Evolutionary conservation across 2,797 vertebrate genomes (phyloP).

Genomic region (Centropyge bicolor): DNA sequence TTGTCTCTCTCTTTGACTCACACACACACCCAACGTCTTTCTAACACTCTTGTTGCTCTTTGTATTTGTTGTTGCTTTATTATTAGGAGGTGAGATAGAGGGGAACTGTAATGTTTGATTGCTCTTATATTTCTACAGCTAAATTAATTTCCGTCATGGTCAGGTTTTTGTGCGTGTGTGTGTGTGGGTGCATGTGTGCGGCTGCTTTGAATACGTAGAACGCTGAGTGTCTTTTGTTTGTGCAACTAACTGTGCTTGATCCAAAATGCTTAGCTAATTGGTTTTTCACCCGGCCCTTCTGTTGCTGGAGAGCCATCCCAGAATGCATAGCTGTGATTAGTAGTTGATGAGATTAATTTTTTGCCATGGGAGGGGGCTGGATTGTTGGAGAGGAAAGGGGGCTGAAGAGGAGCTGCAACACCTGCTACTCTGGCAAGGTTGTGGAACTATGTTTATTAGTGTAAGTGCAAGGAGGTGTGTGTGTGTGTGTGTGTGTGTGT

Average conservation of each 20-base stretch:
- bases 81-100: constrained; percentile 51
- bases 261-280: constrained; percentile 83
- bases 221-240: constrained; percentile 75
- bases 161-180: constrained; percentile 44
- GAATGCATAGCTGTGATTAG: constrained; percentile 85
- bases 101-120: constrained; percentile 63
- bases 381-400: constrained; percentile 45
- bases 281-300: constrained; percentile 79
- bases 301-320: constrained; percentile 77
- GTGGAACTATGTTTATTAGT: constrained; percentile 48
- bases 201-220: constrained; percentile 51
- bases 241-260: constrained; percentile 77
- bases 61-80: constrained; percentile 53
- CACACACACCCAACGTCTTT: constrained; percentile 16
- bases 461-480: constrained; percentile 39
- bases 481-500: constrained; percentile 22
- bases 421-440: constrained; percentile 72
- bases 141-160: constrained; percentile 69
- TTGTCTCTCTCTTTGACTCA: not conserved
- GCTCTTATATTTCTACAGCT: constrained; percentile 59
- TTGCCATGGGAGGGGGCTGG: constrained; percentile 43
- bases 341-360: constrained; percentile 78
- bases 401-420: constrained; percentile 62
- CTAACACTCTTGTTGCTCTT: constrained; percentile 38
- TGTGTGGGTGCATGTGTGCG: constrained; percentile 7